phyloP scores from a whole-genome alignment of 2,888 invertebrate genomes.

The Noctua fimbriata region DNA sequence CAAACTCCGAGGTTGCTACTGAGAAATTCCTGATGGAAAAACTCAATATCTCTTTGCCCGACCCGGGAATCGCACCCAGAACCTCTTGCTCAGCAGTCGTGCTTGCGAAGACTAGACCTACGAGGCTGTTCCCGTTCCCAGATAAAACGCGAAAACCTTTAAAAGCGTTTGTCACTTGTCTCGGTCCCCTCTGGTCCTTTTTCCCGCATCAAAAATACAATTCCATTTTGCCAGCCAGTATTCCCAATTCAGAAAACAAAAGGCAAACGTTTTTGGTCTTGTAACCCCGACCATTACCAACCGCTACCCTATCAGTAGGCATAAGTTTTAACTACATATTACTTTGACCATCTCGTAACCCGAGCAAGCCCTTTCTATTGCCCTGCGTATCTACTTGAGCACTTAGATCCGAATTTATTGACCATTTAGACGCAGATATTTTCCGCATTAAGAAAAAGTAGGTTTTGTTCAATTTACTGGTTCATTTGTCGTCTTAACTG shows the following conservation, averaged over 20 bases:
- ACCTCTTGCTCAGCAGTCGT: no score
- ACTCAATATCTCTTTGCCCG: no score
- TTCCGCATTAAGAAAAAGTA: slow-evolving; percentile 42
- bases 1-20: no score
- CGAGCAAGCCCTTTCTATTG: slow-evolving; percentile 20
- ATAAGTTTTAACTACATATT: slow-evolving; percentile 63
- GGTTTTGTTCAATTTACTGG: slow-evolving; percentile 39
- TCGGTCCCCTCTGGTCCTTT: background rate
- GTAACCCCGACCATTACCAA: slow-evolving; percentile 38
- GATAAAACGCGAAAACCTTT: background rate
- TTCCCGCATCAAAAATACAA: slow-evolving; percentile 11
- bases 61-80: no score
- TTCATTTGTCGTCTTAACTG: slow-evolving; percentile 45
- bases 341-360: slow-evolving; percentile 49
- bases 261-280: slow-evolving; percentile 23
- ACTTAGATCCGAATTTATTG: slow-evolving; percentile 61
- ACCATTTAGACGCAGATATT: slow-evolving; percentile 58
- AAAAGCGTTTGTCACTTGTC: background rate
- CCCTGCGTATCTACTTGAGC: slow-evolving; percentile 35
- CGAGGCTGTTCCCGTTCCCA: no score
- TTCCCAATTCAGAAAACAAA: slow-evolving; percentile 37
- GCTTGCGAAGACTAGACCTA: no score
- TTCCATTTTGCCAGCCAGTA: slow-evolving; percentile 23
- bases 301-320: slow-evolving; percentile 35
- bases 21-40: no score